phyloP scores from a whole-genome alignment of 1,140 invertebrate genomes.

The Onthophagus taurus region DNA sequence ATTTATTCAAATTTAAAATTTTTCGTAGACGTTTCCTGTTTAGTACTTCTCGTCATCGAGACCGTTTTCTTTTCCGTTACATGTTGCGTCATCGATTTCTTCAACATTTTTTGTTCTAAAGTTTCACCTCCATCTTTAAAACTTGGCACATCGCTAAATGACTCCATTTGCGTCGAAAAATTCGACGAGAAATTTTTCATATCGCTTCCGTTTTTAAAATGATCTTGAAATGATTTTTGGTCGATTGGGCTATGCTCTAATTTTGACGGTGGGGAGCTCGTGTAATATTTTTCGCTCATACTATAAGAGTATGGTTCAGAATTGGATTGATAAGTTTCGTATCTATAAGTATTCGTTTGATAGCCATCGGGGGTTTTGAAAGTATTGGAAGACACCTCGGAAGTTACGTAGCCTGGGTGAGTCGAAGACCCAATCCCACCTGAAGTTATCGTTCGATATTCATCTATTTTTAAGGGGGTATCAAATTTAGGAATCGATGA shows the following conservation, averaged over 20 bases:
- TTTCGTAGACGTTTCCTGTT: constrained; percentile 43
- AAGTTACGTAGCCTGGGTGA: constrained; percentile 27
- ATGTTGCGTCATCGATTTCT: constrained; percentile 43
- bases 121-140: constrained; percentile 37
- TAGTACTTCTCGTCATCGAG: constrained; percentile 39
- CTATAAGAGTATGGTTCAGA: constrained; percentile 34
- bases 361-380: constrained; percentile 34
- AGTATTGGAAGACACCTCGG: constrained; percentile 30
- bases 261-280: constrained; percentile 34
- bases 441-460: not conserved
- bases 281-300: constrained; percentile 40
- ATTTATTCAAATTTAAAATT: constrained; percentile 40
- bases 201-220: constrained; percentile 29
- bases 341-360: constrained; percentile 31
- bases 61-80: constrained; percentile 45
- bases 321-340: constrained; percentile 29
- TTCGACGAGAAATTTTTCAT: constrained; percentile 23
- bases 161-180: constrained; percentile 37
- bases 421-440: not conserved
- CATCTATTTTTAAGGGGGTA: constrained; percentile 3
- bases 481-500: not conserved
- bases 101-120: constrained; percentile 42
- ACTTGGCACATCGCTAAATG: constrained; percentile 36
- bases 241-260: constrained; percentile 20
- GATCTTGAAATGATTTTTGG: constrained; percentile 21